Conservation (phyloP, 2,888 invertebrate genomes). For the Dichetophora obliterata region DNA sequence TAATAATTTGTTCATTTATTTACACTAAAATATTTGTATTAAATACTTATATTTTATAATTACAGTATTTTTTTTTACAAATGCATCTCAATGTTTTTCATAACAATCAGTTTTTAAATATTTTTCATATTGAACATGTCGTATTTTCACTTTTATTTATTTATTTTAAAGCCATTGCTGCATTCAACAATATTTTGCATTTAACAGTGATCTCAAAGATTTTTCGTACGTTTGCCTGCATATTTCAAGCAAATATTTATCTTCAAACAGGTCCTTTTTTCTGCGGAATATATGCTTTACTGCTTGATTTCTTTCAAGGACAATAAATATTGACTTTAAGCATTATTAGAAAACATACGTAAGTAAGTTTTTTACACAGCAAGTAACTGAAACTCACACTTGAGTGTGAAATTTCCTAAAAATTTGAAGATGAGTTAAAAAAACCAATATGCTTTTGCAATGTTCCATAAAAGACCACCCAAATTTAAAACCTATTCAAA, state of each 20-base stretch:
- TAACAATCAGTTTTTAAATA: too few species aligned
- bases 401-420: not conserved
- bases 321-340: conserved; percentile 10
- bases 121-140: too few species aligned
- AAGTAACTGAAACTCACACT: not conserved
- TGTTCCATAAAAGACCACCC: not conserved
- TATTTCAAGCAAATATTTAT: not conserved
- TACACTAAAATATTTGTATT: too few species aligned
- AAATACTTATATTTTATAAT: too few species aligned
- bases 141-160: not conserved
- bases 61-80: too few species aligned
- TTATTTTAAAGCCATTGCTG: not conserved
- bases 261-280: not conserved
- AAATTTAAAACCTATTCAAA: not conserved
- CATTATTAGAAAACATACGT: not conserved
- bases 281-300: not conserved
- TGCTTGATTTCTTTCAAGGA: not conserved
- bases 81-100: too few species aligned
- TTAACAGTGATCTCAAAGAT: not conserved
- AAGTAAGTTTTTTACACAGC: not conserved
- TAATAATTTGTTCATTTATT: too few species aligned
- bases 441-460: too few species aligned
- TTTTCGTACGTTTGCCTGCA: not conserved
- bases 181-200: not conserved
- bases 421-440: too few species aligned